These are phyloP conservation scores for Rhinophrynus dorsalis DNA, from an alignment of 2,797 vertebrate species.

Conservation along the genomic window DNA sequence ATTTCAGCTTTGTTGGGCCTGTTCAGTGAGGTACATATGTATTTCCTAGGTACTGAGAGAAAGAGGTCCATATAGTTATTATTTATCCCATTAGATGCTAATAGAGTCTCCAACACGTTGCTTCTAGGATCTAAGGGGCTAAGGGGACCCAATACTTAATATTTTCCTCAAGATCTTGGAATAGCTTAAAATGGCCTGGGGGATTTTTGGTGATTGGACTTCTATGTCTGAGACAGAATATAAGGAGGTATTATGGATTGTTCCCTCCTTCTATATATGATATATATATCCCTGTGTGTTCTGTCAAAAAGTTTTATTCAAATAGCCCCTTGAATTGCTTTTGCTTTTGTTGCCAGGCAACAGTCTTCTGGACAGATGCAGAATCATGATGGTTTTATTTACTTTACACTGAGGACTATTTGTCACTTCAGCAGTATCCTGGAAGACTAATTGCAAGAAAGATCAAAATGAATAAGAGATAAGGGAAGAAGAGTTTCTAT, in stretches of 20 bases:
- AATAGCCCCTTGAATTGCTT: conserved; percentile 35
- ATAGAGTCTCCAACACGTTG: too few species aligned
- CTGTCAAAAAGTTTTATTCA: conserved; percentile 15
- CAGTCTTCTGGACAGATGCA: conserved; percentile 29
- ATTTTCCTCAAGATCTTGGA: too few species aligned
- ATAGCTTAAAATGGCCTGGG: too few species aligned
- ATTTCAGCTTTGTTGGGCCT: too few species aligned
- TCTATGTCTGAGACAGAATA: background rate
- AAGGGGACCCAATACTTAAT: too few species aligned
- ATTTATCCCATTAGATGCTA: too few species aligned
- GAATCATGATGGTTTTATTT: conserved; percentile 44
- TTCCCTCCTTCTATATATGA: conserved; percentile 1
- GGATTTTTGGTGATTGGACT: too few species aligned
- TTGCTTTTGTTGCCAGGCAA: conserved; percentile 42
- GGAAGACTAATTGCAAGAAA: conserved; percentile 42
- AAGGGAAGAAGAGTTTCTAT: conserved; percentile 34
- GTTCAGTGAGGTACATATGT: too few species aligned
- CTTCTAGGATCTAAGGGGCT: too few species aligned
- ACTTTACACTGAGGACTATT: conserved; percentile 27
- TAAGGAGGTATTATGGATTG: background rate
- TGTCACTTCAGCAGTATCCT: conserved; percentile 41
- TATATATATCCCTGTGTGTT: conserved; percentile 37
- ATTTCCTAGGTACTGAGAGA: too few species aligned
- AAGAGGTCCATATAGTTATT: too few species aligned
- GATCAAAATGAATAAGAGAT: conserved; percentile 49